phyloP scores from a whole-genome alignment of 2,888 invertebrate genomes.

The Biston betularia region DNA sequence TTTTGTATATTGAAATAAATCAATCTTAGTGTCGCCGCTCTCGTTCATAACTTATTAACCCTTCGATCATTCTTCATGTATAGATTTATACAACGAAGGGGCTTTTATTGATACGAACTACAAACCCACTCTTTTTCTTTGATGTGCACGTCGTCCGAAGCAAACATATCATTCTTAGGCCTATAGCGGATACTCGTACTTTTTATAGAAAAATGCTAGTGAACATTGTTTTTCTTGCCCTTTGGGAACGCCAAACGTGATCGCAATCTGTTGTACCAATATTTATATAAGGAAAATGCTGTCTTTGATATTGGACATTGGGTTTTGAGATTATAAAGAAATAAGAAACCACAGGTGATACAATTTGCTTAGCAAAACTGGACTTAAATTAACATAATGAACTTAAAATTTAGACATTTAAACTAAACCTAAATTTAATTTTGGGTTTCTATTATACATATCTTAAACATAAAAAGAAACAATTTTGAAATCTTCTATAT shows the following conservation, averaged over 20 bases:
- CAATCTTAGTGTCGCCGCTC: conserved; percentile 16
- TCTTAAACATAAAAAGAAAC: too few species aligned
- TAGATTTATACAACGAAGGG: conserved; percentile 73
- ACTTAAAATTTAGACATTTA: too few species aligned
- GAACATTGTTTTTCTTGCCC: conserved; percentile 46
- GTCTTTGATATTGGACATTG: conserved; percentile 14
- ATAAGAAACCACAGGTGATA: conserved; percentile 4
- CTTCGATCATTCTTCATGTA: conserved; percentile 53
- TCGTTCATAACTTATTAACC: conserved; percentile 40
- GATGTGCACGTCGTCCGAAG: conserved; percentile 68
- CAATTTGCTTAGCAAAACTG: neutral
- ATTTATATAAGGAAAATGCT: conserved; percentile 40
- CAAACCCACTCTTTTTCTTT: conserved; percentile 73
- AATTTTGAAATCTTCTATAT: too few species aligned
- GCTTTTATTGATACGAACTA: conserved; percentile 73
- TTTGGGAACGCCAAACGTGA: conserved; percentile 41
- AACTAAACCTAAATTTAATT: too few species aligned
- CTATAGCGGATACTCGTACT: conserved; percentile 34
- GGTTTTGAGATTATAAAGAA: conserved; percentile 7
- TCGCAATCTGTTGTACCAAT: conserved; percentile 44
- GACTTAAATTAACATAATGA: too few species aligned
- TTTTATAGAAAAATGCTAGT: conserved; percentile 42
- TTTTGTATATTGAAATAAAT: too few species aligned
- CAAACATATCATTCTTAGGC: conserved; percentile 72
- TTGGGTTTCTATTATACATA: too few species aligned